Evolutionary conservation across 2,113 vertebrate species (phyloP), one percentile per base, ranked within the genome.

Genomic region (Oriolus oriolus): DNA sequence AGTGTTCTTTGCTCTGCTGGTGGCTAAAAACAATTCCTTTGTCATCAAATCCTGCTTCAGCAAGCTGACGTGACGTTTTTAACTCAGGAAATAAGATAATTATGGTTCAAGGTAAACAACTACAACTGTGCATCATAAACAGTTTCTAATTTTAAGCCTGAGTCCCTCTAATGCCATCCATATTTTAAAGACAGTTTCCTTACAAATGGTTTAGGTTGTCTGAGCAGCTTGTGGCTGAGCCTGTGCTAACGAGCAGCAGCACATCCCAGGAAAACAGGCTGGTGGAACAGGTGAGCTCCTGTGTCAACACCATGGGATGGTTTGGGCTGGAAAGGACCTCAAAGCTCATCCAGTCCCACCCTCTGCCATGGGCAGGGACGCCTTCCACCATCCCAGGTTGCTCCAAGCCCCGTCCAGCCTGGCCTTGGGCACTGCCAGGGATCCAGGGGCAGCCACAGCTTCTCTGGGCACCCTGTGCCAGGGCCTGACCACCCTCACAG

Each of bases 21-120:
- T 93, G 80, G 90, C 90, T 96, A 89, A 95, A 97, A 97, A 93
- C 94, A 95, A 96, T 76, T 50, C 92, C 94, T 89, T 91, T 95
- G 78, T 92, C 91, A 96, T 96, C 94, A 92, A 90, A 95, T 87
- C 91, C 88, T 76, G 81, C 86, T 94, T 88, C 75, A 13, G 78
- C 63, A 9, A 87, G 95, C 88, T 97, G 95, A 96, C 69, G 42
- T 87, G 82, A 95, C 49, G 14, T 42, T 96, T 97, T 90, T 89
- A 94, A 90, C 69, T 85, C 90, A 85, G 94, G 95, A 97, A 97
- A 93, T 93, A 90, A 85, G 88, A 85, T 88, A 91, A 95, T 94
- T 94, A 95, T 19, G 85, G 80, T 87, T 90, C 73, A 95, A 97
- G 94, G 91, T 96, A 97, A 97, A 95, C 92, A 96, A 87, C 75